Evolutionary conservation across 1,140 invertebrate species (phyloP), one percentile per base, ranked within the genome.

Genomic region (Drosophila navojoa): DNA sequence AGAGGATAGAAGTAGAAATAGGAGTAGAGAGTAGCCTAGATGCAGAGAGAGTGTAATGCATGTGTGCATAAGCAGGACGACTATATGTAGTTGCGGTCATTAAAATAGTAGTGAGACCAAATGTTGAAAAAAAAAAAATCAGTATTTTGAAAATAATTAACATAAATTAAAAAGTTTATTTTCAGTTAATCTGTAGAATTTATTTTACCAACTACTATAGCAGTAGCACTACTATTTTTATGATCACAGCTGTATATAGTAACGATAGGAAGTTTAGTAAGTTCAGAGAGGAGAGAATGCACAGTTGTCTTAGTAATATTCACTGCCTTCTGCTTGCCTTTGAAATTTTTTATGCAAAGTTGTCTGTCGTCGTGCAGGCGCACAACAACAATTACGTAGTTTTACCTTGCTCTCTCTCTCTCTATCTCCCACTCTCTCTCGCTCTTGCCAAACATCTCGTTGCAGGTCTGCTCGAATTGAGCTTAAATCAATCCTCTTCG

Each of bases 391-490:
- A 22, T 61, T 19, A 61, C 13, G 7, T 55, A 40, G 44, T 44
- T 75, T 58, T 71, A 63, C 52, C 60, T 66, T 54, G 75, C 54
- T 71, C 52, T 78, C 58, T 68, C 62, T 79, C 47, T 61, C 42
- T 59, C 42, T 29, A 32, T 70, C 22, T 50, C 27, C 47, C 29
- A 57, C 19, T 53, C 57, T 76, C 29, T 45, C 73, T 74, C 63
- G 6, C 32, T 32, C 55, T 85, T 81, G 82, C 64, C 62, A 67
- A 70, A 77, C 52, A 74, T 86, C 35, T 84, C 69, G 76, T 87
- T 87, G 73, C 84, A 87, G 84, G 76, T 89, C 79, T 87, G 59
- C 84, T 87, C 81, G 84, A 90, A 49, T 70, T 89, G 63, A 90
- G 79, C 71, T 67, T 90, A 67, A 82, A 76, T 71, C 66, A 87